phyloP scores from a whole-genome alignment of 2,797 vertebrate genomes.

The Clarias laeviceps region DNA sequence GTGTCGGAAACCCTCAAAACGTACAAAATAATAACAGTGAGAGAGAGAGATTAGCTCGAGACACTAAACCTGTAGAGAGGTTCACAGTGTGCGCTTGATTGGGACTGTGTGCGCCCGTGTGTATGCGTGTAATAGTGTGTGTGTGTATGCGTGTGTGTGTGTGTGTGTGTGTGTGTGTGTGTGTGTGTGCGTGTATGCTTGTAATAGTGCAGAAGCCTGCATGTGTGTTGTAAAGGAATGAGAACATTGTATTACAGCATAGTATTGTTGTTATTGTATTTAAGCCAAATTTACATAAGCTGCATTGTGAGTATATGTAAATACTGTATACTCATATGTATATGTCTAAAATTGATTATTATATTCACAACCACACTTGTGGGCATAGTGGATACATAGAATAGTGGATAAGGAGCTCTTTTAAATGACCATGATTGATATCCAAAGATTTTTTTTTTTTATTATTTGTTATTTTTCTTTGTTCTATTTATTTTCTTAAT shows the following conservation, averaged over 20 bases:
- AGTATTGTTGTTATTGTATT: constrained; percentile 74
- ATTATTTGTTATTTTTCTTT: constrained; percentile 6
- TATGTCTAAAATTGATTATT: constrained; percentile 56
- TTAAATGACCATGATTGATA: constrained; percentile 52
- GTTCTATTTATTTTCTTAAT: constrained; percentile 74
- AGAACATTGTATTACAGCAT: constrained; percentile 72
- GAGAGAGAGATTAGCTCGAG: constrained; percentile 47
- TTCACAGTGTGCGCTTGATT: constrained; percentile 42
- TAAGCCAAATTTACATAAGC: constrained; percentile 71
- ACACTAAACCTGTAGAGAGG: constrained; percentile 61
- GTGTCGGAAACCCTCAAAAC: constrained; percentile 45
- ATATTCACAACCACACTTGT: constrained; percentile 61
- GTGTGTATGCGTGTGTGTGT: constrained; percentile 20
- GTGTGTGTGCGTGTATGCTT: constrained; percentile 17
- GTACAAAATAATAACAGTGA: constrained; percentile 52
- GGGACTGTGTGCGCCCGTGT: constrained; percentile 49
- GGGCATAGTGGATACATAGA: constrained; percentile 4
- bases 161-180: constrained; percentile 22
- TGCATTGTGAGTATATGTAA: constrained; percentile 69
- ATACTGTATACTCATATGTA: constrained; percentile 57
- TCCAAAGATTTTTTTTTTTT: constrained; percentile 74
- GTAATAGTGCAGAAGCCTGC: constrained; percentile 19
- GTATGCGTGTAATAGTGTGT: constrained; percentile 29
- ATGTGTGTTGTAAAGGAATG: constrained; percentile 62
- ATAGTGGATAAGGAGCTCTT: constrained; percentile 41